Percentiles rank a stretch among this genome's conserved stretches.
These are phyloP conservation scores for Noctua pronuba DNA, from an alignment of 2,888 invertebrate species.

Conservation along the genomic window DNA sequence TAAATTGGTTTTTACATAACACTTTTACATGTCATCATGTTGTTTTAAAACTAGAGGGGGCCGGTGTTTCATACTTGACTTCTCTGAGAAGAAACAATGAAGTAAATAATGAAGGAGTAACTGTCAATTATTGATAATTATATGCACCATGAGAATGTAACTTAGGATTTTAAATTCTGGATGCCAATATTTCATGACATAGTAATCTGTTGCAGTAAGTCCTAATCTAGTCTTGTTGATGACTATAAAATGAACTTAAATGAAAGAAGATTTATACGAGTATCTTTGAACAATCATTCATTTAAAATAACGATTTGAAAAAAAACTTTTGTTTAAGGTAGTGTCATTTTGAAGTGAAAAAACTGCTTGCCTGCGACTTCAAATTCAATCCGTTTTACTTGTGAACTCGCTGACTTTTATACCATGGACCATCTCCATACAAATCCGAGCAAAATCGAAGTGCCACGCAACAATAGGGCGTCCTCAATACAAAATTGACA, in stretches of 20 bases:
- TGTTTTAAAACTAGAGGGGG: too few relatives aligned
- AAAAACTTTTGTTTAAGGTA: neutral
- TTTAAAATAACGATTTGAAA: neutral
- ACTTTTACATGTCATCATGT: too few relatives aligned
- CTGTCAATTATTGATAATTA: neutral
- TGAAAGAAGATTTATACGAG: neutral
- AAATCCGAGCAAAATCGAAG: conserved; percentile 89
- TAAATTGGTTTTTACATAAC: too few relatives aligned
- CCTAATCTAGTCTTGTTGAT: neutral
- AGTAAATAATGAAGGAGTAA: too few relatives aligned
- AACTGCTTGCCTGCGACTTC: neutral
- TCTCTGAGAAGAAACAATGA: too few relatives aligned
- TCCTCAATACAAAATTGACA: conserved; percentile 89
- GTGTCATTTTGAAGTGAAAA: neutral
- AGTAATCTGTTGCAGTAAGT: neutral
- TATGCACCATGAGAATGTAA: neutral
- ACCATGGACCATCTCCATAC: conserved; percentile 68
- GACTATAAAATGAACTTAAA: neutral
- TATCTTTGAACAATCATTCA: neutral
- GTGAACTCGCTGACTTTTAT: conserved; percentile 34
- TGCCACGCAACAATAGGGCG: conserved; percentile 85
- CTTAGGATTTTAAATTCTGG: neutral
- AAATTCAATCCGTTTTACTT: neutral
- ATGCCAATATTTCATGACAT: neutral
- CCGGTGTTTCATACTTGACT: too few relatives aligned